Base-by-base conservation (phyloP, 2,113 vertebrate genomes). In the Stigmatopora argus region DNA sequence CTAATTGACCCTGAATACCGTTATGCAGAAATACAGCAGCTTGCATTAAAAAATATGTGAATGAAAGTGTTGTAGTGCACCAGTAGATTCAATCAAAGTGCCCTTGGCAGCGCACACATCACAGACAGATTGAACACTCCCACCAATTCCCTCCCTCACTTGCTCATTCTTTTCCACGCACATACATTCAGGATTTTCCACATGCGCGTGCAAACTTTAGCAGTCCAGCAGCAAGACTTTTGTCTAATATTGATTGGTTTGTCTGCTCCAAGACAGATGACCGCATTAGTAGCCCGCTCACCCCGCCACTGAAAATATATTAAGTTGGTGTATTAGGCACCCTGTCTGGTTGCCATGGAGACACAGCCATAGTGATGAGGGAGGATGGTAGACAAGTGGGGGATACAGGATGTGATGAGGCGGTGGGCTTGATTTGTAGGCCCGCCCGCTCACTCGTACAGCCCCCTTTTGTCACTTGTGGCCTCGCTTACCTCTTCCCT, bases 311-410 rank as follows among this genome's bases (percentile, higher is more conserved):
- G 88, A 85, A 91, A 90, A 92, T 88, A 91, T 91, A 92, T 91
- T 91, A 90, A 90, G 88, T 90, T 91, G 82, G 77, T 86, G 82
- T 90, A 89, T 91, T 90, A 90, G 90, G 86, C 88, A 88, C 89
- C 89, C 89, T 88, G 90, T 92, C 91, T 92, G 85, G 91, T 92
- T 92, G 82, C 90, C 87, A 91, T 91, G 88, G 89, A 68, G 78
- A 92, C 88, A 71, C 84, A 83, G 79, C 35, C 67, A 83, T 79
- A 84, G 81, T 71, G 78, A 77, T 80, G 81, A 79, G 82, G 78
- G 65, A 57, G 72, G 74, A 71, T 66, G 83, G 81, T 72, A 76
- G 79, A 78, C 61, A 70, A 79, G 82, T 60, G 77, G 82, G 83
- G 84, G 84, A 81, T 88, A 87, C 69, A 80, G 88, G 87, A 90